These are phyloP conservation scores for Sebastes cheni DNA, from an alignment of 2,797 vertebrate species.

Conservation along the genomic window DNA sequence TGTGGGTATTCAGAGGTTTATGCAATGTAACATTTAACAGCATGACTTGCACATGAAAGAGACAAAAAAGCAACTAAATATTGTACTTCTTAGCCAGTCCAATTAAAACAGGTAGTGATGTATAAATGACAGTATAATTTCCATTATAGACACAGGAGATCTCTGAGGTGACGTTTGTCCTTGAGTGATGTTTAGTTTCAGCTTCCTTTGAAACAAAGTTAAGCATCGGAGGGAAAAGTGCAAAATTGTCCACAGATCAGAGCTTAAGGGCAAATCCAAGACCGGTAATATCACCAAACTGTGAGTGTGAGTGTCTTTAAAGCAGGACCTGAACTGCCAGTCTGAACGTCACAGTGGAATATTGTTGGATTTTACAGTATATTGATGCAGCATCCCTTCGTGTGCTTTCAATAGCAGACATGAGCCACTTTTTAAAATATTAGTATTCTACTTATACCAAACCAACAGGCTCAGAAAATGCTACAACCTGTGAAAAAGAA, in stretches of 20 bases:
- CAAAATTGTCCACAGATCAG: slow-evolving; percentile 61
- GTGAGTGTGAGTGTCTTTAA: slow-evolving; percentile 38
- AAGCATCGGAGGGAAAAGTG: slow-evolving; percentile 57
- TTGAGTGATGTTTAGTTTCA: slow-evolving; percentile 48
- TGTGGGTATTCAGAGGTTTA: slow-evolving; percentile 18
- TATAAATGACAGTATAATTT: slow-evolving; percentile 39
- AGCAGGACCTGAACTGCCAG: slow-evolving; percentile 56
- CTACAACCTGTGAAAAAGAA: background rate
- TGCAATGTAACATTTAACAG: slow-evolving; percentile 25
- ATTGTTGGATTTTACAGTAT: slow-evolving; percentile 63
- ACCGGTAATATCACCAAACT: slow-evolving; percentile 18
- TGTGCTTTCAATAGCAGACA: slow-evolving; percentile 56
- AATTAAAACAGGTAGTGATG: slow-evolving; percentile 45
- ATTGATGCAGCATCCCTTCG: slow-evolving; percentile 41
- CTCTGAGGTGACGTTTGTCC: slow-evolving; percentile 44
- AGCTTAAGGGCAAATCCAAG: slow-evolving; percentile 32
- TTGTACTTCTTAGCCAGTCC: slow-evolving; percentile 14
- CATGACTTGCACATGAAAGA: slow-evolving; percentile 18
- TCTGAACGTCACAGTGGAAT: slow-evolving; percentile 74
- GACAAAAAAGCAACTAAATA: slow-evolving; percentile 34
- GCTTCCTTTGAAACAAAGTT: slow-evolving; percentile 34
- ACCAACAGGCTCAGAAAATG: slow-evolving; percentile 23
- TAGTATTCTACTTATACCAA: slow-evolving; percentile 32
- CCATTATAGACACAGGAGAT: slow-evolving; percentile 43
- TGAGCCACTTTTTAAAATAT: slow-evolving; percentile 41